Evolutionary conservation across 2,113 vertebrate species (phyloP).

Genomic region (Eleginops maclovinus): DNA sequence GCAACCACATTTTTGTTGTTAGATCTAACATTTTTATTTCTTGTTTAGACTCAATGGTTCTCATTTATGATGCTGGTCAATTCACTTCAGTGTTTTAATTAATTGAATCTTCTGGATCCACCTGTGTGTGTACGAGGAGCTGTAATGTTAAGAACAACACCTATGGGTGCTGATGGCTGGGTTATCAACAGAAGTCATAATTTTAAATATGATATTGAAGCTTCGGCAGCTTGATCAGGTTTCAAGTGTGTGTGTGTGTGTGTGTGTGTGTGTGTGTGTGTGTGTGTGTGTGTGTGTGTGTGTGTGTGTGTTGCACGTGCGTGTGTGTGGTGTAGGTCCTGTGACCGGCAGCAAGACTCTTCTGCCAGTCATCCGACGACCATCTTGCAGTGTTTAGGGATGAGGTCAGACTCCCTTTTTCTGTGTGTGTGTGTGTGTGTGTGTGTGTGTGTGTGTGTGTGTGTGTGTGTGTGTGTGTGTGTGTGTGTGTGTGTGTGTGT

Average conservation of each 20-base stretch:
- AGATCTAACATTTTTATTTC: background rate
- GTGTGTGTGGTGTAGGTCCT: constrained; percentile 72
- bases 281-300: constrained; percentile 39
- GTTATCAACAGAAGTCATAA: constrained; percentile 49
- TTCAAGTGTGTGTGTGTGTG: constrained; percentile 60
- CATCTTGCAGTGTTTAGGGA: constrained; percentile 88
- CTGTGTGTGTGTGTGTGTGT: constrained; percentile 18
- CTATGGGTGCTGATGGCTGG: constrained; percentile 2
- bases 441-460: constrained; percentile 24
- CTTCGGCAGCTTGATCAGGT: constrained; percentile 62
- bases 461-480: constrained; percentile 32
- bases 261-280: constrained; percentile 30
- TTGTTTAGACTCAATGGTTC: background rate
- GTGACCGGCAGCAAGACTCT: constrained; percentile 83
- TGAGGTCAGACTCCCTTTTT: constrained; percentile 95
- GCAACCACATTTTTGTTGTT: background rate
- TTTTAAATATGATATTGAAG: constrained; percentile 59
- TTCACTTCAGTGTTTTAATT: background rate
- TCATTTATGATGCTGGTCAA: no score
- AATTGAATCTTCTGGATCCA: background rate
- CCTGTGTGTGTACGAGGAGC: background rate
- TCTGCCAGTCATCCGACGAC: constrained; percentile 69
- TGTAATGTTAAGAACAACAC: constrained; percentile 4
- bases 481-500: constrained; percentile 1
- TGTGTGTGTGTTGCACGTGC: background rate